phyloP scores from a whole-genome alignment of 92 coral and sea anemone species.

The Phymanthus crucifer region DNA sequence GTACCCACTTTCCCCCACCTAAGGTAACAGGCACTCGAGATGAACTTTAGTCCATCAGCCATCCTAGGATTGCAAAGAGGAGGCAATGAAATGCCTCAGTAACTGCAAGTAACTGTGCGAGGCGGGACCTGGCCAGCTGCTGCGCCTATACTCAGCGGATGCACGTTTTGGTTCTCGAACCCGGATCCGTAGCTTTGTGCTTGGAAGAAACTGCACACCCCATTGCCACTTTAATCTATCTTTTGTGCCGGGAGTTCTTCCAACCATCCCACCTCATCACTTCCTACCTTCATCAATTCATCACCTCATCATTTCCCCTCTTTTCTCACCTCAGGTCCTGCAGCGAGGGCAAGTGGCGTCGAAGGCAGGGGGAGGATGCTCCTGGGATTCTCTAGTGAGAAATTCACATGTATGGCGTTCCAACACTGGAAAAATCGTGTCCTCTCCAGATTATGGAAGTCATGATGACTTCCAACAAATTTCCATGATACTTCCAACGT shows the following conservation, averaged over 20 bases:
- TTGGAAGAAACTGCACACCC: neutral
- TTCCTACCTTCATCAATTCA: neutral
- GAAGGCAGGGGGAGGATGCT: slow-evolving; percentile 2
- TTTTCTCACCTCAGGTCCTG: no score
- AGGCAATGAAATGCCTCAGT: no score
- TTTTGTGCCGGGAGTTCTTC: neutral
- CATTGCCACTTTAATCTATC: neutral
- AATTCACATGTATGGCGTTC: slow-evolving; percentile 21
- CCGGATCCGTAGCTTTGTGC: slow-evolving; percentile 17
- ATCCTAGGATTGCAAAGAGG: no score
- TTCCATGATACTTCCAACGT: no score
- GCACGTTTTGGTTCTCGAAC: slow-evolving; percentile 28
- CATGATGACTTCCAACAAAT: no score
- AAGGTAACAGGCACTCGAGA: no score
- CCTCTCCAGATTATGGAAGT: no score
- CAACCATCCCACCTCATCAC: neutral
- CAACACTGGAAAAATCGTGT: no score
- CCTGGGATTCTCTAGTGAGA: slow-evolving; percentile 10
- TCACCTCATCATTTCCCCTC: no score
- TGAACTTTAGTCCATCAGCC: no score
- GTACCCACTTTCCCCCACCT: no score
- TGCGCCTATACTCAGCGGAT: slow-evolving; percentile 18
- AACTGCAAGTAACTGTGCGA: slow-evolving; percentile 26
- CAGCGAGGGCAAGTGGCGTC: slow-evolving; percentile 10
- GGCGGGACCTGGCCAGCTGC: slow-evolving; percentile 21